Conservation (phyloP, 2,888 invertebrate species). For the Xestia sexstrigata region DNA sequence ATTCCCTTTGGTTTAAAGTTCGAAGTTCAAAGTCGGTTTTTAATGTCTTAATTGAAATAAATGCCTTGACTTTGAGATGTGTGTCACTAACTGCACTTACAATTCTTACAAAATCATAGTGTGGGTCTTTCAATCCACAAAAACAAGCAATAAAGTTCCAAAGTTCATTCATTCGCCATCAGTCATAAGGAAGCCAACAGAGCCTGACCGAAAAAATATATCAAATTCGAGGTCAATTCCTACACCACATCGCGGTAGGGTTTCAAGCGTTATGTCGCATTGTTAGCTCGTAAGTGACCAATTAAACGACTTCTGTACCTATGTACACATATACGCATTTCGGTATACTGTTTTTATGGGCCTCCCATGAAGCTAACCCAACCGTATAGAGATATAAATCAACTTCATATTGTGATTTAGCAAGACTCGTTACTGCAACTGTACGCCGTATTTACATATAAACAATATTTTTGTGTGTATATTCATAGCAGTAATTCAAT, state of each 20-base stretch:
- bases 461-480: constrained; percentile 86
- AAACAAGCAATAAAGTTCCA: constrained; percentile 24
- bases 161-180: constrained; percentile 53
- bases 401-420: constrained; percentile 91
- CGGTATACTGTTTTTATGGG: constrained; percentile 82
- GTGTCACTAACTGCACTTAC: constrained; percentile 11
- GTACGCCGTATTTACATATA: constrained; percentile 91
- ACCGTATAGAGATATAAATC: constrained; percentile 90
- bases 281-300: constrained; percentile 72
- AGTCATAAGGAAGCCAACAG: constrained; percentile 53
- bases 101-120: constrained; percentile 13
- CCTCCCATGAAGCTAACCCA: constrained; percentile 89
- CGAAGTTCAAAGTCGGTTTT: background rate
- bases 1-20: background rate
- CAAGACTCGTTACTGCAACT: constrained; percentile 92
- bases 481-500: constrained; percentile 81
- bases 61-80: background rate
- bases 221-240: constrained; percentile 64
- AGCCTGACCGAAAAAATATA: constrained; percentile 60
- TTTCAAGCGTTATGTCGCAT: constrained; percentile 68
- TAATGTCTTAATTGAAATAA: background rate
- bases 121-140: constrained; percentile 31
- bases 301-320: constrained; percentile 67
- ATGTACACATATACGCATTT: constrained; percentile 59
- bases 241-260: constrained; percentile 60